Evolutionary conservation across 2,113 vertebrate genomes (phyloP).

Genomic region (Neopipo cinnamomea): DNA sequence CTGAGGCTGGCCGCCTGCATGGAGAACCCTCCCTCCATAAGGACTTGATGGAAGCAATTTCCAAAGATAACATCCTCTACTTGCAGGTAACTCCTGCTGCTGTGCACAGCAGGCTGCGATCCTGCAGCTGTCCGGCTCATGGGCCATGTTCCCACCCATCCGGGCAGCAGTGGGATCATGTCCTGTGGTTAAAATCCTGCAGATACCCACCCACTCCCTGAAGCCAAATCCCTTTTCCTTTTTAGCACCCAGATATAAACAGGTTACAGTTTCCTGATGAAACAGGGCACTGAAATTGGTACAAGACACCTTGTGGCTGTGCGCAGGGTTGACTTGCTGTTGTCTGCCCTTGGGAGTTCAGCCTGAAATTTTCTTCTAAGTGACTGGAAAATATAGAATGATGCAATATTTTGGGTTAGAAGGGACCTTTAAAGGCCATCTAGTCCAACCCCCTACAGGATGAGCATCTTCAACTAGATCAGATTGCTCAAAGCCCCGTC

Average conservation of each 20-base stretch:
- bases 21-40: slow-evolving; percentile 72
- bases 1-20: neutral
- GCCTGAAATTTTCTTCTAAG: neutral
- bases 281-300: neutral
- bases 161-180: neutral
- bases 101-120: neutral
- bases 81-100: slow-evolving; percentile 71
- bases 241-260: neutral
- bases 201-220: neutral
- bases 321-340: neutral
- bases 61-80: slow-evolving; percentile 82
- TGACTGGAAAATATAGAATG: neutral
- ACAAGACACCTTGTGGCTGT: neutral
- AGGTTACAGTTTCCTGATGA: neutral
- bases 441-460: neutral
- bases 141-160: neutral
- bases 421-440: neutral
- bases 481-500: neutral
- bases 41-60: slow-evolving; percentile 83
- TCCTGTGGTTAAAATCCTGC: neutral
- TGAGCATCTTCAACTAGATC: neutral
- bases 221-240: neutral
- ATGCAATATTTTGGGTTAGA: neutral
- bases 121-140: accelerated
- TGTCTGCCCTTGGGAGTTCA: neutral